Evolutionary conservation across 2,113 vertebrate genomes (phyloP), one percentile per base, ranked within the genome.

Genomic region (Planiliza haematocheilus): DNA sequence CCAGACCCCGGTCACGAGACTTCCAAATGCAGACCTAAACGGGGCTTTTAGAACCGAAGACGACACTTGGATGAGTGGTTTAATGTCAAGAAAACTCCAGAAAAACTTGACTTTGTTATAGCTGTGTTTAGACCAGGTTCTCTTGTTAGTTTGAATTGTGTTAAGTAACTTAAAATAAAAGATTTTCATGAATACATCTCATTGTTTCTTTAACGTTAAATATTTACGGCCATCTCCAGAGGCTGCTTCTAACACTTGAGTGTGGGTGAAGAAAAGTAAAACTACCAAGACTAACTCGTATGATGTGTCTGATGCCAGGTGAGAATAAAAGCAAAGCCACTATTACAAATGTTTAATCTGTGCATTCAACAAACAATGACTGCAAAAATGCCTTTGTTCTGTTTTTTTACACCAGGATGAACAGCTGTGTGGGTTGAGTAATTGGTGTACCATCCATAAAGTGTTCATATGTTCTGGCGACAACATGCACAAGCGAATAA

Each of bases 391-490:
- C 89, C 91, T 70, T 50, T 45, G 77, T 38, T 21, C n/a, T 7
- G 2, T 48, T 74, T 93, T 91, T 91, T 88, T 86, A 91, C 90
- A 91, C 84, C 88, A 80, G 91, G 86, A 87, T 93, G 86, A 86
- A 83, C 52, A 77, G 48, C 87, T 93, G 92, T 62, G 94, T 92
- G 92, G 93, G 91, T 91, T 92, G 92, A 93, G 93, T 94, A 86
- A 88, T 83, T 94, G 90, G 94, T 96, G 96, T 97, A 97, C 96
- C 97, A 96, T 96, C 94, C 93, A 94, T 94, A 93, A 93, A 90
- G 91, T 93, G 90, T 41, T 72, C 2, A 13, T 73, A 85, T 91
- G 93, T 93, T 91, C 93, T 92, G 94, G 86, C 93, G 91, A 94
- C 92, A 74, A 96, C 95, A 95, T 95, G 95, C 94, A 95, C 92